These are phyloP conservation scores for Notothenia coriiceps DNA, from an alignment of 2,113 vertebrate species.

Conservation along the genomic window DNA sequence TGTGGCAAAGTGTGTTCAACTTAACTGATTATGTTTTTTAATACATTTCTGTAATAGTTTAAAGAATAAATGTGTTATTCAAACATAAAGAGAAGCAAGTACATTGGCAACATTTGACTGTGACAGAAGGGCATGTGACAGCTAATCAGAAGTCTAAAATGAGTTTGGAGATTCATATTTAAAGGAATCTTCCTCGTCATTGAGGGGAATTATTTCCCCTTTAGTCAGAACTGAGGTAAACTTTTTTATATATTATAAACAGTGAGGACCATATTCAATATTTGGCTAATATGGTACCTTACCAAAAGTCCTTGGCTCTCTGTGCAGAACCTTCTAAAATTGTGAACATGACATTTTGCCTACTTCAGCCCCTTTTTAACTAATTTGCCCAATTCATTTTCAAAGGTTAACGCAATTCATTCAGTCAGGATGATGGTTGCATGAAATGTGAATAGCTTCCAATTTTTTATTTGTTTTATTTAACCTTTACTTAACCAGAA, in stretches of 20 bases:
- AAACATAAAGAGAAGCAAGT: constrained; percentile 52
- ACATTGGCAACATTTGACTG: constrained; percentile 44
- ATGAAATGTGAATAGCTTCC: neutral
- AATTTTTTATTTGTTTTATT: no score
- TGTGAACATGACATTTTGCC: neutral
- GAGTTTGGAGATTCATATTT: constrained; percentile 16
- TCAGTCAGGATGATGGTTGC: neutral
- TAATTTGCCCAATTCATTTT: neutral
- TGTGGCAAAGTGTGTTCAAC: constrained; percentile 44
- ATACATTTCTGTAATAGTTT: constrained; percentile 27
- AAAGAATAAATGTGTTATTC: constrained; percentile 46
- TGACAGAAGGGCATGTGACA: constrained; percentile 6
- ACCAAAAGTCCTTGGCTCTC: neutral
- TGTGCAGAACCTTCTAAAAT: neutral
- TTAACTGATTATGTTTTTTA: constrained; percentile 29
- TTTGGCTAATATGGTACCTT: no score
- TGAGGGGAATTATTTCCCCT: constrained; percentile 9
- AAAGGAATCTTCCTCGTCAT: constrained; percentile 15
- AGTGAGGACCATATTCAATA: no score
- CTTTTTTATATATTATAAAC: no score
- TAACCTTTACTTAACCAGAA: no score
- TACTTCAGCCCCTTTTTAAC: neutral
- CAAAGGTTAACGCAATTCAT: neutral
- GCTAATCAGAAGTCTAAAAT: constrained; percentile 25
- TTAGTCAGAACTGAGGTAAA: no score